These are phyloP conservation scores for Pedionomus torquatus DNA, from an alignment of 2,113 vertebrate genomes.

Conservation along the genomic window DNA sequence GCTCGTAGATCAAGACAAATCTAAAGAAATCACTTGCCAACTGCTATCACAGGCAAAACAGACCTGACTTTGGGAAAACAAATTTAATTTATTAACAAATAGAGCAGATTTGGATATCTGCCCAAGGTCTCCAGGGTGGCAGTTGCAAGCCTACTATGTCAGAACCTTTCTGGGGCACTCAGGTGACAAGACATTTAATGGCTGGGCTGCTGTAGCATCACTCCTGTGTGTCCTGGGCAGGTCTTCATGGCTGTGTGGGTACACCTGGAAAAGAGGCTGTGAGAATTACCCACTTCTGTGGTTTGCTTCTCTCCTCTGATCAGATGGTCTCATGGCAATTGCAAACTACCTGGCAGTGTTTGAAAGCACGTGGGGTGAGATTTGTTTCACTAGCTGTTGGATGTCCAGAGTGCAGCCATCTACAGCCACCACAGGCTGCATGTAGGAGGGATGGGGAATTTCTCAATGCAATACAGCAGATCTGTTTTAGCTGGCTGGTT, in stretches of 20 bases:
- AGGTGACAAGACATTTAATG: background rate
- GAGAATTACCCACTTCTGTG: background rate
- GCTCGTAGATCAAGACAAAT: accelerated
- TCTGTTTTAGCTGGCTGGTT: background rate
- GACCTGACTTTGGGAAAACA: background rate
- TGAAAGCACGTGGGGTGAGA: background rate
- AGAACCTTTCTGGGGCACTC: background rate
- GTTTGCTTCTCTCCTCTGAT: background rate
- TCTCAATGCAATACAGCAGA: background rate
- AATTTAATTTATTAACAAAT: background rate
- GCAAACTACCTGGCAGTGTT: background rate
- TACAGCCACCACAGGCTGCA: background rate
- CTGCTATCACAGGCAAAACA: background rate
- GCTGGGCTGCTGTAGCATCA: background rate
- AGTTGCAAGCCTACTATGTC: background rate
- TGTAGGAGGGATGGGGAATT: background rate
- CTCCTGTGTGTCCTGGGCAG: background rate
- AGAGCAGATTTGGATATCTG: background rate
- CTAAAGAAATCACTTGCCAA: background rate
- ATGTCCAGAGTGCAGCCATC: background rate
- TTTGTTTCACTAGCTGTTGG: background rate
- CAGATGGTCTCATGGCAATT: background rate
- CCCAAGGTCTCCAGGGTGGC: background rate
- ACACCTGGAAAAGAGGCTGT: background rate
- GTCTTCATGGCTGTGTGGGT: background rate